Evolutionary conservation across 2,888 invertebrate genomes (phyloP).

Genomic region (Panorpa germanica): DNA sequence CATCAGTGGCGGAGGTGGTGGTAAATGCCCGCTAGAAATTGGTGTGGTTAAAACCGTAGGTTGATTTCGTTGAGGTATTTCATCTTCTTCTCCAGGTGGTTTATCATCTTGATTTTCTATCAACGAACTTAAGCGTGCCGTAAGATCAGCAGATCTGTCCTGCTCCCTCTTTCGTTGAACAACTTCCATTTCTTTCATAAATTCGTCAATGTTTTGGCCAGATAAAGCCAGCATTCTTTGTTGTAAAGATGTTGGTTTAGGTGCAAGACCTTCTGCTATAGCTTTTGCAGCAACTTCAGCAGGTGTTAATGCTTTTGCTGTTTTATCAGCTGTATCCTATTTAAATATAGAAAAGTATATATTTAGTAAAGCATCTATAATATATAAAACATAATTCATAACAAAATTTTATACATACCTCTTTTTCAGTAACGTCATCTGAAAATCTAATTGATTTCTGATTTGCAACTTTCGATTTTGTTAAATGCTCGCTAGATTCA

Average conservation of each 20-base stretch:
- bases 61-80: constrained; percentile 8
- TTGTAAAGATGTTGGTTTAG: constrained; percentile 59
- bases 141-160: constrained; percentile 41
- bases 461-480: constrained; percentile 22
- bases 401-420: constrained; percentile 17
- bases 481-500: constrained; percentile 21
- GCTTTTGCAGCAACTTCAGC: constrained; percentile 10
- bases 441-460: constrained; percentile 42
- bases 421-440: constrained; percentile 32
- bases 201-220: constrained; percentile 80
- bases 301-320: constrained; percentile 13
- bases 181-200: constrained; percentile 85
- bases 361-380: no score
- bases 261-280: constrained; percentile 11
- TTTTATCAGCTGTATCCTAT: constrained; percentile 12
- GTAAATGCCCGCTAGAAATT: constrained; percentile 28
- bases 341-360: constrained; percentile 18
- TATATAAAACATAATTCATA: constrained; percentile 2
- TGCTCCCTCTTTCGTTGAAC: constrained; percentile 57
- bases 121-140: constrained; percentile 26
- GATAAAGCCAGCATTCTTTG: constrained; percentile 77
- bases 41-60: constrained; percentile 14
- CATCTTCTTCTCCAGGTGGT: constrained; percentile 8
- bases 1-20: constrained; percentile 32
- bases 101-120: constrained; percentile 21